Base-by-base conservation (phyloP, 2,888 invertebrate genomes). In the Alloplasta piceator region DNA sequence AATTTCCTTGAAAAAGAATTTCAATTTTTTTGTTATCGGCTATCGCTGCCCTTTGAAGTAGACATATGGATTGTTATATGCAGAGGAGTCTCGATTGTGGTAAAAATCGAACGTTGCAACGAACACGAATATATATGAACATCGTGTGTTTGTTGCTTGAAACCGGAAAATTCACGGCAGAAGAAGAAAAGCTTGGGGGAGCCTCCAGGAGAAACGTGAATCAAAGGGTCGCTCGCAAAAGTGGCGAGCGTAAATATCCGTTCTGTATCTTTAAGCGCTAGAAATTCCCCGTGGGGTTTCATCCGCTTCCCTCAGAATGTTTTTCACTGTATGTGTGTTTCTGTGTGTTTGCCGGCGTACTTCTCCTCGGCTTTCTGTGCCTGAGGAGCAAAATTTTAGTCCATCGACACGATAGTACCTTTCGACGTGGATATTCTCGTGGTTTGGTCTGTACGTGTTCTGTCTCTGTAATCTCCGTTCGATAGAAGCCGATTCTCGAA, bases 211-310 rank as follows among this genome's bases (percentile, higher is more conserved):
- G 14, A 70, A 46, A 63, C 36, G 52, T 52, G 70, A 63, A n/a
- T 39, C 60, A 75, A 80, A 80, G 55, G 55, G 60, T 75, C 70
- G 26, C 12, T 71, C 50, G 71, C 26, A 75, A 80, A 75, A 71
- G 75, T 60, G 66, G 41, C 75, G 39, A 64, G 55, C 71, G 66
- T 61, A 67, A 79, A 78, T 75, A 75, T 67, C 71, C 55, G 55
- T 55, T 75, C 55, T 71, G 71, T 71, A 60, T 70, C 55, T 71
- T 16, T 60, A 52, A 74, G 64, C 71, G 75, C 36, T 12, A 16
- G 55, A 75, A 56, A 76, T 72, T 70, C 74, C 39, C 70, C 36
- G 38, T 38, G 39, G 63, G 68, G 68, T 64, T 79, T 71, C 66
- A 9, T n/a, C 43, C 41, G 26, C 9, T 58, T 5, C 26, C 26